Evolutionary conservation across 2,888 invertebrate species (phyloP), one percentile per base, ranked within the genome.

Genomic region (Trichogramma evanescens): DNA sequence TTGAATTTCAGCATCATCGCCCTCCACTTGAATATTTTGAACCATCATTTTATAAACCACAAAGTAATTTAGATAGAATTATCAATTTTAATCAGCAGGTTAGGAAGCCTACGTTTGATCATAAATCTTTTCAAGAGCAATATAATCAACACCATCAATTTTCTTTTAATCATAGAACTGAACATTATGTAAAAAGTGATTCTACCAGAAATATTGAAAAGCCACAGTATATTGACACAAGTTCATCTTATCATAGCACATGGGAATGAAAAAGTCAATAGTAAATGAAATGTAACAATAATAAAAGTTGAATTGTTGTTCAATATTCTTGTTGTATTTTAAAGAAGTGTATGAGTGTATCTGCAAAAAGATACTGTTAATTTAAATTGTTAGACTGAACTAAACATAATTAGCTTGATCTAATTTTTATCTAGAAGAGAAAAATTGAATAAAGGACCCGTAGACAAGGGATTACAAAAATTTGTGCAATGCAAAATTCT

Each of bases 21-120:
- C 26, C 40, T 6, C 40, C 9, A 41, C 7, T 50, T 1, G 45
- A 8, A 41, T 42, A 51, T 45, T 51, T 41, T 43, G 0, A 52
- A 52, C 5, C 10, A 40, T 26, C 51, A 61, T 40, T 51, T 56
- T 13, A 43, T 49, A 52, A 26, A 13, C 38, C 39, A 44, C n/a
- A 45, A 45, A 44, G 38, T 50, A 13, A 51, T 50, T 41, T 55
- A 63, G 13, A 44, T n/a, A 50, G 9, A 50, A 6, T 50, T 65
- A 41, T 69, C 69, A 67, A 72, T 65, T 61, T 62, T 7, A 58
- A 59, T 8, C 65, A 66, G 63, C 62, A 67, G 48, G 57, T 49
- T 53, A 60, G 63, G 54, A 51, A 58, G 9, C 10, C 61, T 9
- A 38, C 43, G n/a, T 46, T 54, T 26, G 50, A 45, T 0, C 43